phyloP scores from a whole-genome alignment of 2,888 invertebrate genomes.

The Napeogenes inachia region DNA sequence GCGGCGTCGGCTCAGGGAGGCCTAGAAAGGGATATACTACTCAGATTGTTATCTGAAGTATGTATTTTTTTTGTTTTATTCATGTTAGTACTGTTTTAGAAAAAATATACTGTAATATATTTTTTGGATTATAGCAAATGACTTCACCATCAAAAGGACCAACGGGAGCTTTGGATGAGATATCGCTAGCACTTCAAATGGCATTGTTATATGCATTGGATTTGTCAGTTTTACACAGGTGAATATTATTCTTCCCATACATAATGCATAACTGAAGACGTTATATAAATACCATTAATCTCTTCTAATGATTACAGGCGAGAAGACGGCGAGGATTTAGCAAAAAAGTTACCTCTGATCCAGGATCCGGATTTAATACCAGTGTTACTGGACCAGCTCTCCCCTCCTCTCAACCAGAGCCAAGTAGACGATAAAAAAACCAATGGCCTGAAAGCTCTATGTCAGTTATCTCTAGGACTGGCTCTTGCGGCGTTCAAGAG shows the following conservation, averaged over 20 bases:
- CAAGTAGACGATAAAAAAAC: constrained; percentile 35
- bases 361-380: constrained; percentile 78
- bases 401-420: constrained; percentile 41
- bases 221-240: constrained; percentile 84
- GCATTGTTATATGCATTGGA: constrained; percentile 90
- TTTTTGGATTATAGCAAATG: constrained; percentile 49
- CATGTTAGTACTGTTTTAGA: neutral
- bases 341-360: constrained; percentile 81
- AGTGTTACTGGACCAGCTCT: constrained; percentile 70
- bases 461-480: constrained; percentile 57
- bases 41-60: constrained; percentile 78
- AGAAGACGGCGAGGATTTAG: constrained; percentile 85
- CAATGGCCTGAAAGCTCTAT: constrained; percentile 52
- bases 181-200: constrained; percentile 88
- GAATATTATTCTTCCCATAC: constrained; percentile 12
- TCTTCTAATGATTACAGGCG: constrained; percentile 53
- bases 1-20: constrained; percentile 69
- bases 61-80: constrained; percentile 1
- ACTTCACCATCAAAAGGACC: constrained; percentile 63
- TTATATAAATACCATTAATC: neutral
- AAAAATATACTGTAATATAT: constrained; percentile 4
- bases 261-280: neutral
- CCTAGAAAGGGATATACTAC: constrained; percentile 83
- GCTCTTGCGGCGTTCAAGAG: constrained; percentile 63
- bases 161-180: constrained; percentile 86